Percentiles rank a stretch among this genome's conserved stretches.
These are phyloP conservation scores for Microhierax caerulescens DNA, from an alignment of 2,797 vertebrate species.

Conservation along the genomic window DNA sequence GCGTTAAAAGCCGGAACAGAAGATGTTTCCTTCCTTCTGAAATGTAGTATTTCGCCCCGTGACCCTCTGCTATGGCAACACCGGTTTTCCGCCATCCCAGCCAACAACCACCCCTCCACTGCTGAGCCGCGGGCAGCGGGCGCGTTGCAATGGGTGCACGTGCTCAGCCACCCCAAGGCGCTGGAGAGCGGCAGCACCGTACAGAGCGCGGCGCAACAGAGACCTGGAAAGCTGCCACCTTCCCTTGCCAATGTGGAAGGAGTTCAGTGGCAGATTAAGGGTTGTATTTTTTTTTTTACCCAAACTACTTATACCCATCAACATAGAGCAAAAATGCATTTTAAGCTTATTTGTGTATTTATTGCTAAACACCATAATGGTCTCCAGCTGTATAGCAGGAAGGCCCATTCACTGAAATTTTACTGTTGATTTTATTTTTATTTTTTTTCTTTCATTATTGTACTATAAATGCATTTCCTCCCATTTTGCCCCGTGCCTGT, in stretches of 20 bases:
- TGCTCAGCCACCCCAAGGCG: background rate
- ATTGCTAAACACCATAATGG: constrained; percentile 8
- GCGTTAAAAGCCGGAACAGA: background rate
- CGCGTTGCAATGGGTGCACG: accelerated
- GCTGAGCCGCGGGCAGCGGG: background rate
- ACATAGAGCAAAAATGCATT: constrained; percentile 10
- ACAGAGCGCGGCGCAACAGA: accelerated
- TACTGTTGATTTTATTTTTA: constrained; percentile 21
- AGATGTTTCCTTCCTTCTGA: background rate
- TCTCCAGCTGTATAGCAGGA: constrained; percentile 59
- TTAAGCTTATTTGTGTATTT: constrained; percentile 50
- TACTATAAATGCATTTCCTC: constrained; percentile 44
- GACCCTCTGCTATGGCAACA: background rate
- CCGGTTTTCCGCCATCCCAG: background rate
- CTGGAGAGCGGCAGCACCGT: accelerated
- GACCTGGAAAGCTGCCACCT: background rate
- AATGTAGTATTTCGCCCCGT: background rate
- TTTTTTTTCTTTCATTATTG: constrained; percentile 8
- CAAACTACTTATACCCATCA: background rate
- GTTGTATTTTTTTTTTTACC: background rate
- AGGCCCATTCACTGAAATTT: constrained; percentile 27
- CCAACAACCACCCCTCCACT: background rate
- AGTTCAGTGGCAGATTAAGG: background rate
- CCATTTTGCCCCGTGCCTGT: background rate
- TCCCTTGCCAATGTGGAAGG: background rate